phyloP scores from a whole-genome alignment of 2,888 invertebrate species.

The Aethes cnicana region DNA sequence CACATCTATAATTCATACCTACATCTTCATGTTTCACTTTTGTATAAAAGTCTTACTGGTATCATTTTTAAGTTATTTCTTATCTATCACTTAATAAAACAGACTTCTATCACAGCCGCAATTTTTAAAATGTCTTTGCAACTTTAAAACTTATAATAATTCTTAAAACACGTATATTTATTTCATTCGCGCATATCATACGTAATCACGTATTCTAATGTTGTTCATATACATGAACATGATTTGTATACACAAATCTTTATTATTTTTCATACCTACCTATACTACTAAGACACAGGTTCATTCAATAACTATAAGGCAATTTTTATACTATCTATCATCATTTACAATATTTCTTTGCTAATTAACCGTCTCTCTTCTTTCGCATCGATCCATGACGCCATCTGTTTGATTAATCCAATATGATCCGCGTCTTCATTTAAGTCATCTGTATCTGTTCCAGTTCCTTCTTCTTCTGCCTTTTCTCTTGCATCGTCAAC shows the following conservation, averaged over 20 bases:
- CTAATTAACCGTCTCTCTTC: background rate
- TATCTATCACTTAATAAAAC: conserved; percentile 4
- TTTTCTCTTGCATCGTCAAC: conserved; percentile 56
- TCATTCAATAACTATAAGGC: no score
- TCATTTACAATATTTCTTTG: no score
- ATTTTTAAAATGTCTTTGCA: conserved; percentile 1
- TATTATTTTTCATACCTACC: no score
- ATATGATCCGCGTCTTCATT: background rate
- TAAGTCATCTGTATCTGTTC: conserved; percentile 50
- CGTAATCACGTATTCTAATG: no score
- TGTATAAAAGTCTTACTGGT: conserved; percentile 15
- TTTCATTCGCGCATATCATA: no score
- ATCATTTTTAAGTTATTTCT: conserved; percentile 9
- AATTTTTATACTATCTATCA: no score
- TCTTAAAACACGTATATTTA: background rate
- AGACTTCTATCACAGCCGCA: conserved; percentile 24
- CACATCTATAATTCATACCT: background rate
- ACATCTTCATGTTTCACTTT: no score
- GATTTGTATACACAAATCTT: no score
- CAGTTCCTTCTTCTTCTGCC: conserved; percentile 44
- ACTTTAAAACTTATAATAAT: background rate
- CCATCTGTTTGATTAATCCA: background rate
- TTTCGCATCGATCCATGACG: background rate
- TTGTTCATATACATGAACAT: no score
- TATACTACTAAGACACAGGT: no score